phyloP scores from a whole-genome alignment of 2,888 invertebrate species.

The Drosophila koepferae region DNA sequence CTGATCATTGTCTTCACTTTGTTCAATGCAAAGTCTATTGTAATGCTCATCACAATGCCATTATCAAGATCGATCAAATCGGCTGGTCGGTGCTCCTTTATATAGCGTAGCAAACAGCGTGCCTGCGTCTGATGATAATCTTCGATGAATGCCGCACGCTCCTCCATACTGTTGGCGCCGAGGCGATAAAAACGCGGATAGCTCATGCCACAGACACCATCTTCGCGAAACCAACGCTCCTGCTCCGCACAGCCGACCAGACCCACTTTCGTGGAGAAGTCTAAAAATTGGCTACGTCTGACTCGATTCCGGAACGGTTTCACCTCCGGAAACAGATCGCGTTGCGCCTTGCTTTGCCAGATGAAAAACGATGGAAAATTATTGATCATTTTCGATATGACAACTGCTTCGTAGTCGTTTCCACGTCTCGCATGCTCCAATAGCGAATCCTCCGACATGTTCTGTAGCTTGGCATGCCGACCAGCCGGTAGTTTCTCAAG shows the following conservation, averaged over 20 bases:
- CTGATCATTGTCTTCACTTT: constrained; percentile 67
- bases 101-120: constrained; percentile 89
- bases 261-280: constrained; percentile 86
- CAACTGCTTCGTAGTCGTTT: constrained; percentile 84
- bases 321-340: constrained; percentile 70
- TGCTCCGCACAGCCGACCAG: constrained; percentile 83
- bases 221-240: constrained; percentile 80
- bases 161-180: constrained; percentile 71
- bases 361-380: constrained; percentile 89
- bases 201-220: constrained; percentile 85
- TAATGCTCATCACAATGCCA: constrained; percentile 85
- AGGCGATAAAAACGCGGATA: constrained; percentile 88
- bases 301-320: constrained; percentile 82
- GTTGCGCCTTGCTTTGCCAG: constrained; percentile 87
- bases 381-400: constrained; percentile 87
- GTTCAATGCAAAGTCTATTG: constrained; percentile 68
- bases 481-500: constrained; percentile 88
- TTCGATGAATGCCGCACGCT: constrained; percentile 75
- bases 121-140: constrained; percentile 93
- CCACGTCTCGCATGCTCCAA: constrained; percentile 79
- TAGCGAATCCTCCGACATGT: constrained; percentile 74
- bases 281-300: constrained; percentile 73
- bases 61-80: constrained; percentile 85
- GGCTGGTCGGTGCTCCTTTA: constrained; percentile 57
- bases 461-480: constrained; percentile 79